Evolutionary conservation across 2,797 vertebrate species (phyloP).

Genomic region (Phalloptychus januarius): DNA sequence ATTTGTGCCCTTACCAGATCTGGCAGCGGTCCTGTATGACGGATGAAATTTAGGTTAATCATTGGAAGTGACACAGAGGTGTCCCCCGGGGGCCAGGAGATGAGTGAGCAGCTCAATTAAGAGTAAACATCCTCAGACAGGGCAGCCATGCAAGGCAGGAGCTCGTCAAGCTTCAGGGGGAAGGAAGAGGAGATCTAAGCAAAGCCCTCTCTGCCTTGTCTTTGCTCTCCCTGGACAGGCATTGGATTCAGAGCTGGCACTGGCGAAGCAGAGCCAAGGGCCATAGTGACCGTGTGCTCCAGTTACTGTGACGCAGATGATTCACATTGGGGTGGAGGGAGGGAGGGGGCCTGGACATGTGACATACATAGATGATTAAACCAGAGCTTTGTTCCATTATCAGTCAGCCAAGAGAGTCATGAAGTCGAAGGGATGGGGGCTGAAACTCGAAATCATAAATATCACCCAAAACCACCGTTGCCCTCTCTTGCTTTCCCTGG

Average conservation of each 20-base stretch:
- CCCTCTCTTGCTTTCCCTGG: slow-evolving; percentile 38
- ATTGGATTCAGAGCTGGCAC: slow-evolving; percentile 57
- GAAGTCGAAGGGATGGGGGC: slow-evolving; percentile 33
- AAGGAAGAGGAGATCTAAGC: slow-evolving; percentile 54
- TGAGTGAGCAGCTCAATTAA: slow-evolving; percentile 86
- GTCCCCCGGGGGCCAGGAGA: slow-evolving; percentile 76
- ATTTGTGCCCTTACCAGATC: slow-evolving; percentile 72
- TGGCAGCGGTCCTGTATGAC: slow-evolving; percentile 74
- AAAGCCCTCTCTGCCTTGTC: slow-evolving; percentile 56
- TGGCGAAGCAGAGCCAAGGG: slow-evolving; percentile 66
- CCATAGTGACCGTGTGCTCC: slow-evolving; percentile 76
- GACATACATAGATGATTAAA: slow-evolving; percentile 72
- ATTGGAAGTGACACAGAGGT: slow-evolving; percentile 82
- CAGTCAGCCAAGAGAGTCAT: slow-evolving; percentile 64
- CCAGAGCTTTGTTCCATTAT: slow-evolving; percentile 74
- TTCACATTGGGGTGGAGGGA: slow-evolving; percentile 65
- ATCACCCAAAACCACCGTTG: slow-evolving; percentile 44
- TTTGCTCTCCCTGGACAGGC: slow-evolving; percentile 63
- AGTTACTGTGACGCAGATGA: slow-evolving; percentile 78
- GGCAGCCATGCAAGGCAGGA: slow-evolving; percentile 65
- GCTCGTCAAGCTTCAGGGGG: slow-evolving; percentile 58
- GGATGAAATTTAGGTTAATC: slow-evolving; percentile 83
- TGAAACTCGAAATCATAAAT: slow-evolving; percentile 58
- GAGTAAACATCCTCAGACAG: slow-evolving; percentile 77
- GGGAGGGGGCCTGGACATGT: slow-evolving; percentile 63